Evolutionary conservation across 1,140 invertebrate species (phyloP).

Genomic region (Drosophila lini): DNA sequence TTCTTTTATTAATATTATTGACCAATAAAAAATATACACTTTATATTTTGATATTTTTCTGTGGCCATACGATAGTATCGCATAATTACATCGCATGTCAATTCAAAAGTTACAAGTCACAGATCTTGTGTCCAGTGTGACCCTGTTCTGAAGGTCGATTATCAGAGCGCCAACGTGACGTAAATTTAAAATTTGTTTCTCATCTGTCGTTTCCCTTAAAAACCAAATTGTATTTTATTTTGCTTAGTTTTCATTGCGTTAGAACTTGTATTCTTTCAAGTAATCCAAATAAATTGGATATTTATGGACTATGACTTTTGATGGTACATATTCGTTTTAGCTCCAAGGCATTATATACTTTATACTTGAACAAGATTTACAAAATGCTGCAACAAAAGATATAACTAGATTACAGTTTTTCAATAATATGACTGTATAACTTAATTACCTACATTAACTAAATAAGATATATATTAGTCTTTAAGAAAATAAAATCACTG

Average conservation of each 20-base stretch:
- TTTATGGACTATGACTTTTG: no score
- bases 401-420: neutral
- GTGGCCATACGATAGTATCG: neutral
- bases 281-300: neutral
- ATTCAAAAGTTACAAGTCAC: neutral
- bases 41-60: neutral
- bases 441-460: neutral
- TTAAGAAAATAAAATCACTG: no score
- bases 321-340: neutral
- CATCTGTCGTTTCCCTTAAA: fast-evolving
- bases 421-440: neutral
- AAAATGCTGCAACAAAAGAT: neutral
- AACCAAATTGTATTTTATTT: neutral
- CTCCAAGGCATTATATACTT: neutral
- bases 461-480: neutral
- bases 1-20: no score
- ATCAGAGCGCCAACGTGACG: neutral
- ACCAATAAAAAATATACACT: no score
- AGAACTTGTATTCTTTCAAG: neutral
- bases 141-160: neutral
- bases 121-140: neutral
- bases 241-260: neutral
- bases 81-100: neutral
- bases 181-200: neutral
- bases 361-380: neutral